These are phyloP conservation scores for Myotis brandtii DNA, from an alignment of 2,113 vertebrate species.

Conservation along the genomic window DNA sequence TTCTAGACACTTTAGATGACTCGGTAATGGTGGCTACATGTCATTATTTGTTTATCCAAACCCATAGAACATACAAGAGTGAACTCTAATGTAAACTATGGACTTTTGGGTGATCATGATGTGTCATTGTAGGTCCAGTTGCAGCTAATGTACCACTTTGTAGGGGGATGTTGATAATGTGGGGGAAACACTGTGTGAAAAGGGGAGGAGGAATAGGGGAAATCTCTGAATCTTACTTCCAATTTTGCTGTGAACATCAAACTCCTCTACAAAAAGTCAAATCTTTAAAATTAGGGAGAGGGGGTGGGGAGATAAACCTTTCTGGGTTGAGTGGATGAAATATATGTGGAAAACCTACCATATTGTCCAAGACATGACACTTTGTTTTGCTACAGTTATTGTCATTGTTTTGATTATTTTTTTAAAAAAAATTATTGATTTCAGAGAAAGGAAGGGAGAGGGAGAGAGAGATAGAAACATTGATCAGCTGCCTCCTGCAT, in stretches of 20 bases:
- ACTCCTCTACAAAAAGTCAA: background rate
- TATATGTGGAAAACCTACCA: background rate
- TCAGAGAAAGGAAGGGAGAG: too few species aligned
- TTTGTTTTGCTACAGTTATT: background rate
- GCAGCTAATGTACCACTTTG: too few species aligned
- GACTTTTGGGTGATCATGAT: background rate
- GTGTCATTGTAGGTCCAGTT: background rate
- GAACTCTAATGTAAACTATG: background rate
- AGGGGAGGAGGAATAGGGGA: background rate
- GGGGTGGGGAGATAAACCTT: background rate
- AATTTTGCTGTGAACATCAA: background rate
- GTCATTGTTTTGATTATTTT: background rate
- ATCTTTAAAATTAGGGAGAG: background rate
- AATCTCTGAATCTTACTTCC: background rate
- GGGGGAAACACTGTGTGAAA: too few species aligned
- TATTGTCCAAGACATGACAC: fast-evolving
- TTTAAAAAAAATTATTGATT: too few species aligned
- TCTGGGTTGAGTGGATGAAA: background rate
- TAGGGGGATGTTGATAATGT: background rate
- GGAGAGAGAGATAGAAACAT: too few species aligned
- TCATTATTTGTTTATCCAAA: background rate
- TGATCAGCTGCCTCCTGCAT: too few species aligned
- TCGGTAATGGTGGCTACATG: background rate
- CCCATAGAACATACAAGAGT: background rate
- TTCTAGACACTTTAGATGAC: background rate